Conservation (phyloP, 2,888 invertebrate genomes). For the Volucella inanis region DNA sequence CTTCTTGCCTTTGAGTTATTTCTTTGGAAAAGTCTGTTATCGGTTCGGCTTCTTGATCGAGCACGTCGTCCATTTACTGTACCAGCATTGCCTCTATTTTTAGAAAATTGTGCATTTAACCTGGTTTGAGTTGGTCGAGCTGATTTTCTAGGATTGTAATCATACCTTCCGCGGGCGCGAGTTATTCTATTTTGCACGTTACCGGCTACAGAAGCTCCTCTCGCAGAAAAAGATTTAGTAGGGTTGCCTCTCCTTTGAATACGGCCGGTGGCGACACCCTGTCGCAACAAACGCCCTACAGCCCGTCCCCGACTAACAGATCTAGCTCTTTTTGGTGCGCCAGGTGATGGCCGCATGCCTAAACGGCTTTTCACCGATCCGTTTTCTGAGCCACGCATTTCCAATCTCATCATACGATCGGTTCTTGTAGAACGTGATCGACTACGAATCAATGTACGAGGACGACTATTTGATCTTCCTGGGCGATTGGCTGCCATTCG, state of each 20-base stretch:
- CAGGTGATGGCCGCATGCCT: conserved; percentile 78
- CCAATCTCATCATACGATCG: conserved; percentile 47
- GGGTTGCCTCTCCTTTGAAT: conserved; percentile 79
- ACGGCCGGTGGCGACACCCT: conserved; percentile 79
- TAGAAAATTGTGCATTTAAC: conserved; percentile 56
- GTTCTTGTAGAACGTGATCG: conserved; percentile 75
- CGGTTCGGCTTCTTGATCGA: conserved; percentile 75
- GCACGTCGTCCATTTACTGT: conserved; percentile 76
- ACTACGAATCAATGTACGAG: conserved; percentile 66
- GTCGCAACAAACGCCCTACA: conserved; percentile 74
- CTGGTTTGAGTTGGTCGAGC: conserved; percentile 32
- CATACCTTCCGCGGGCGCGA: conserved; percentile 79
- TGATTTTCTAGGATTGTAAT: conserved; percentile 10
- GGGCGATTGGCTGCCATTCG: conserved; percentile 59
- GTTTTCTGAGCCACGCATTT: conserved; percentile 22
- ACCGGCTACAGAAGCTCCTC: conserved; percentile 45
- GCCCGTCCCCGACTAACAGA: conserved; percentile 57
- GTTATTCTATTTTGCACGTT: conserved; percentile 33
- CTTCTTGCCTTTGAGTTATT: conserved; percentile 32
- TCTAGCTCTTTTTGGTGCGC: conserved; percentile 54
- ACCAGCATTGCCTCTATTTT: conserved; percentile 76
- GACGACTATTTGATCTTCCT: conserved; percentile 58
- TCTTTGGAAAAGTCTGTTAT: conserved; percentile 45
- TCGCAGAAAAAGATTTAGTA: conserved; percentile 24
- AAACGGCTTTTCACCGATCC: conserved; percentile 80